phyloP scores from a whole-genome alignment of 2,888 invertebrate genomes.

The Cheilosia urbana region DNA sequence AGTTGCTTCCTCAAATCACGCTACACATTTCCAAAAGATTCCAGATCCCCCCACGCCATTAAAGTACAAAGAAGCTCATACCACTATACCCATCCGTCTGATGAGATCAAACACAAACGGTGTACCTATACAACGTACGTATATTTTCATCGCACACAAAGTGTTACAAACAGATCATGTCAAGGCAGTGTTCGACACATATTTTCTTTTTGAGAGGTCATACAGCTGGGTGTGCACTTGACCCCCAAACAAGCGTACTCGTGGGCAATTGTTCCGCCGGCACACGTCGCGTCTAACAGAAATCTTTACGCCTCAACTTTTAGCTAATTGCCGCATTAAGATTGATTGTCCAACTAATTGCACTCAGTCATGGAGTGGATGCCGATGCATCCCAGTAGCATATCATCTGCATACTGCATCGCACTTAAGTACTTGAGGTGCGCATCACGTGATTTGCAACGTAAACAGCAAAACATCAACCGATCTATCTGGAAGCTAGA shows the following conservation, averaged over 20 bases:
- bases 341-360: slow-evolving; percentile 43
- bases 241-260: slow-evolving; percentile 3
- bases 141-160: too few species aligned
- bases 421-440: not conserved
- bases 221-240: slow-evolving; percentile 29
- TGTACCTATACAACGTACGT: too few species aligned
- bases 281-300: slow-evolving; percentile 2
- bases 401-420: slow-evolving; percentile 36
- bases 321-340: slow-evolving; percentile 45
- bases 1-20: too few species aligned
- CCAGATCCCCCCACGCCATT: too few species aligned
- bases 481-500: slow-evolving; percentile 11
- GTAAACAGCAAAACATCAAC: not conserved
- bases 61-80: not conserved
- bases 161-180: slow-evolving; percentile 20
- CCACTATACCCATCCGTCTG: not conserved
- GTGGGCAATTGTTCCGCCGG: slow-evolving; percentile 5
- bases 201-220: slow-evolving; percentile 21
- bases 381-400: slow-evolving; percentile 18
- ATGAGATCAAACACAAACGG: not conserved
- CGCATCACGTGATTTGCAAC: slow-evolving; percentile 31
- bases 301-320: slow-evolving; percentile 23
- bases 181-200: slow-evolving; percentile 18
- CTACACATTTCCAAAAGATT: too few species aligned
- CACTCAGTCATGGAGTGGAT: slow-evolving; percentile 24